Evolutionary conservation across 2,797 vertebrate species (phyloP), one percentile per base, ranked within the genome.

Genomic region (Saxicola maurus): DNA sequence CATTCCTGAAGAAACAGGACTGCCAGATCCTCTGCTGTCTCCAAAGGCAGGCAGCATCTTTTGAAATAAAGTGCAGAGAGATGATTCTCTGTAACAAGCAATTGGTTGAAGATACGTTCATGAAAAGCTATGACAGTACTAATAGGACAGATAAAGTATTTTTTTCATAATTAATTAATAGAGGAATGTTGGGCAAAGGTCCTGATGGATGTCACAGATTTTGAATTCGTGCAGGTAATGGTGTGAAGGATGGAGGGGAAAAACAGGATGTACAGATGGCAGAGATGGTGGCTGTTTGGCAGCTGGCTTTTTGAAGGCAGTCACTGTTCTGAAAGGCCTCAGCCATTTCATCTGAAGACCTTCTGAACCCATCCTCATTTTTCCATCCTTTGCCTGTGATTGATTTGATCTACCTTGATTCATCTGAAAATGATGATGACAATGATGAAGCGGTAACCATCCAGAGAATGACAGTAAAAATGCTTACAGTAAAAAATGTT

Each of bases 401-500:
- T 92, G 89, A 92, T 95, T 91, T 89, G 69, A 83, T 81, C 69
- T 91, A 60, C 56, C 45, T 60, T 89, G 89, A 83, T 89, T 93
- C 77, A 89, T 93, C 89, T 69, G 80, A 94, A 92, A 90, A 87
- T 82, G 80, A 87, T 93, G 66, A 91, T 89, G 92, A 95, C 89
- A 92, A 7, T 93, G 95, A 95, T 79, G 74, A 92, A 95, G 87
- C 13, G 7, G 74, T 73, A 92, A 69, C 87, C 37, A 84, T 79
- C 60, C 60, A 69, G 60, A 91, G 30, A 76, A 59, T 76, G 66
- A 86, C 69, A 90, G 77, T 60, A 86, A 76, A 91, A 95, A 91
- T 51, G 42, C 82, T 83, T 88, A 73, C 38, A 72, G 64, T 84
- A 87, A 93, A 92, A 94, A 91, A 93, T 79, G 71, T 56, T 93